Evolutionary conservation across 2,113 vertebrate species (phyloP).

Genomic region (Etheostoma cragini): DNA sequence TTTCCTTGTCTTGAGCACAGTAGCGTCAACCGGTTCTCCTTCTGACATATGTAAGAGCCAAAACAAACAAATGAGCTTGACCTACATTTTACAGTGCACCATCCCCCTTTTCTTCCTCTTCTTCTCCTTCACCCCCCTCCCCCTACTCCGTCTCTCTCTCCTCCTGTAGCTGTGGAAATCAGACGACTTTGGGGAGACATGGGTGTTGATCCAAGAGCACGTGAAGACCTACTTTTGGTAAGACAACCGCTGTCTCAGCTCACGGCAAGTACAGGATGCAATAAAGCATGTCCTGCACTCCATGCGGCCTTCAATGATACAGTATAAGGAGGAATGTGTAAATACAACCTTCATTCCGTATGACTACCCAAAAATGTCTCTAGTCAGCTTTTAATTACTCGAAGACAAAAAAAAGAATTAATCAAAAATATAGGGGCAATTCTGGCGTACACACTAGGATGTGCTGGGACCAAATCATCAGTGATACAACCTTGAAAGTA

Average conservation of each 20-base stretch:
- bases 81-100: conserved; percentile 72
- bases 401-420: too few species aligned
- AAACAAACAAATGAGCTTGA: conserved; percentile 69
- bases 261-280: not conserved
- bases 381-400: not conserved
- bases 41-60: conserved; percentile 52
- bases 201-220: conserved; percentile 98
- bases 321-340: not conserved
- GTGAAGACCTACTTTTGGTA: conserved; percentile 98
- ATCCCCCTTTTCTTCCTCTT: conserved; percentile 24
- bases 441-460: not conserved
- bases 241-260: conserved; percentile 52
- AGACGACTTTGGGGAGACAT: conserved; percentile 97
- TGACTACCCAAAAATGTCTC: not conserved
- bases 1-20: conserved; percentile 17
- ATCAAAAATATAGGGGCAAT: too few species aligned
- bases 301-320: not conserved
- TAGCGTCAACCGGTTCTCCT: conserved; percentile 30
- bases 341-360: not conserved
- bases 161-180: conserved; percentile 95
- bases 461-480: too few species aligned
- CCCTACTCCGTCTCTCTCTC: not conserved
- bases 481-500: not conserved
- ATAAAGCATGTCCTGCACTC: not conserved
- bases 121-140: not conserved